These are phyloP conservation scores for Microplitis deprimator DNA, from an alignment of 2,888 invertebrate species.

Conservation along the genomic window DNA sequence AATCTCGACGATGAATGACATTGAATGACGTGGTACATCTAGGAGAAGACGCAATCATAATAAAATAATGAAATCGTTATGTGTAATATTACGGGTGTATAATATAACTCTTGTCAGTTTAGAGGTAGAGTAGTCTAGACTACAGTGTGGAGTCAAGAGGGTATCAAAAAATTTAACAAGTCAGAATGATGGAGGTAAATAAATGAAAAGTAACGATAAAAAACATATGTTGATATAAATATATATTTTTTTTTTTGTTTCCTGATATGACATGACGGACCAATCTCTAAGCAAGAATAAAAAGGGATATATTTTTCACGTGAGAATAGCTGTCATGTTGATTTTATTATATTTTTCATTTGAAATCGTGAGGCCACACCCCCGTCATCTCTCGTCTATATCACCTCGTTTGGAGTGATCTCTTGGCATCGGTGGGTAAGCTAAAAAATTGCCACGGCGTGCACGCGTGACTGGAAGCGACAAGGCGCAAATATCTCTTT, in stretches of 20 bases:
- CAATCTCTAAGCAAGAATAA: not conserved
- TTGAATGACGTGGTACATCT: not conserved
- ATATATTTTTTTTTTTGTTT: not conserved
- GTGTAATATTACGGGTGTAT: not conserved
- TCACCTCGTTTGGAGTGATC: slow-evolving; percentile 28
- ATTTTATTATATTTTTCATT: slow-evolving; percentile 13
- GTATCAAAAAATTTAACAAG: not conserved
- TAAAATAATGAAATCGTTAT: not conserved
- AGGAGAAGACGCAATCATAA: not conserved
- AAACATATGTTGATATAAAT: not conserved
- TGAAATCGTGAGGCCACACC: not conserved
- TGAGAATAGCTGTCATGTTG: not conserved
- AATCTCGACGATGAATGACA: slow-evolving; percentile 12
- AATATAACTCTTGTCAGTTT: not conserved
- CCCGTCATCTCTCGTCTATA: slow-evolving; percentile 17
- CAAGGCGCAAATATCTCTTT: slow-evolving; percentile 31
- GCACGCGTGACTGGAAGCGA: slow-evolving; percentile 25
- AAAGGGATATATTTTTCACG: not conserved
- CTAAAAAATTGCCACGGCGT: slow-evolving; percentile 27
- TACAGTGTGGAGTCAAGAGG: not conserved
- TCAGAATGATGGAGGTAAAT: not conserved
- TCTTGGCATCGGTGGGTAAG: slow-evolving; percentile 14
- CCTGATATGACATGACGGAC: not conserved
- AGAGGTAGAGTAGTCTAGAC: not conserved
- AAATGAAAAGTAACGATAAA: not conserved